phyloP scores from a whole-genome alignment of 2,797 vertebrate genomes.

The Enteromius treurensis region DNA sequence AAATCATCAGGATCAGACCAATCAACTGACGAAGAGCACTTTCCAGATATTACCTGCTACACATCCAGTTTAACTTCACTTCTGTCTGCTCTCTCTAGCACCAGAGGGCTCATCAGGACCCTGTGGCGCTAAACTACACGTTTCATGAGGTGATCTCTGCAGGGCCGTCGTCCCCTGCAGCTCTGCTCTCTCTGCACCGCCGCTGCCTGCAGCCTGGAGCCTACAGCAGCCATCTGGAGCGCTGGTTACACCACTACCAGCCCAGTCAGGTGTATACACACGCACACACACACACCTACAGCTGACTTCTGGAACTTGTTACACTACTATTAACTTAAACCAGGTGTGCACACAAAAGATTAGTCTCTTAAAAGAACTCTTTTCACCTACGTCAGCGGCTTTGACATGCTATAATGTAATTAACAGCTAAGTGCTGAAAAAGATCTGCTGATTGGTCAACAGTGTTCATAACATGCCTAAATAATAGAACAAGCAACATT shows the following conservation, averaged over 20 bases:
- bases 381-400: neutral
- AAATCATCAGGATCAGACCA: neutral
- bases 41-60: neutral
- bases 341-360: conserved; percentile 12
- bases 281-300: neutral
- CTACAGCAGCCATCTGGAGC: conserved; percentile 89
- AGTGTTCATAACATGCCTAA: neutral
- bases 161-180: conserved; percentile 74
- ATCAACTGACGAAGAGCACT: neutral
- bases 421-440: too few species aligned
- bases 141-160: conserved; percentile 93
- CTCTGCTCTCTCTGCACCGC: conserved; percentile 85
- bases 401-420: neutral
- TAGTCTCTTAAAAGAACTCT: neutral
- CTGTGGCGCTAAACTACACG: conserved; percentile 89
- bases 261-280: conserved; percentile 83
- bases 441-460: neutral
- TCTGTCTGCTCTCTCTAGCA: conserved; percentile 76
- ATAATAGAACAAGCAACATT: neutral
- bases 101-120: conserved; percentile 92
- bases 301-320: neutral
- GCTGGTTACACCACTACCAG: conserved; percentile 89
- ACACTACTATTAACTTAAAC: neutral
- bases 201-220: conserved; percentile 90
- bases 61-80: conserved; percentile 5